Percentiles rank a stretch among this genome's conserved stretches.
Evolutionary conservation across 2,797 vertebrate species (phyloP).

Genomic region (Bovichtus variegatus): DNA sequence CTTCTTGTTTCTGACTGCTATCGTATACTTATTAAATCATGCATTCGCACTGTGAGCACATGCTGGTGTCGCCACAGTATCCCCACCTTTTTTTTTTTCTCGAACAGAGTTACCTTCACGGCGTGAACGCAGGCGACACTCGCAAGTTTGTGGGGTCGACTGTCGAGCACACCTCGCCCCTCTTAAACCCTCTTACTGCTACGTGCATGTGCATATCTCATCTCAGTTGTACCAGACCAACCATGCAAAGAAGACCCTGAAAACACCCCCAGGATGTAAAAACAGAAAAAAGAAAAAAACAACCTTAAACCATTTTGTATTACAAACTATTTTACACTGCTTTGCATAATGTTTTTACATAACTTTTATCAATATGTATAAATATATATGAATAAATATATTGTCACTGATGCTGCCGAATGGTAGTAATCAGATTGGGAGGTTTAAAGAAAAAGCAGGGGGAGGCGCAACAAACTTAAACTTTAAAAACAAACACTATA

Average conservation of each 20-base stretch:
- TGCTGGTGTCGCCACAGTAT: neutral
- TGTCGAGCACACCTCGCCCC: slow-evolving; percentile 13
- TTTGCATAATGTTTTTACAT: slow-evolving; percentile 90
- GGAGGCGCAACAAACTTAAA: slow-evolving; percentile 29
- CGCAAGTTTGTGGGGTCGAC: slow-evolving; percentile 8
- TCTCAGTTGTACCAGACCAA: slow-evolving; percentile 62
- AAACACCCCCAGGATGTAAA: slow-evolving; percentile 71
- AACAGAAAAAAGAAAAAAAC: slow-evolving; percentile 36
- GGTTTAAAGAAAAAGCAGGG: slow-evolving; percentile 8
- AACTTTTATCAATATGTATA: slow-evolving; percentile 85
- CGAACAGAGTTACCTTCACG: neutral
- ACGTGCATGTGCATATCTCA: slow-evolving; percentile 79
- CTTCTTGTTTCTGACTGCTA: slow-evolving; percentile 1
- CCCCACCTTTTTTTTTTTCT: neutral
- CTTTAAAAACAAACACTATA: slow-evolving; percentile 5
- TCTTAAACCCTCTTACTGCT: slow-evolving; percentile 47
- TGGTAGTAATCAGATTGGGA: slow-evolving; percentile 48
- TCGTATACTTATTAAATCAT: neutral
- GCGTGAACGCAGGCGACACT: slow-evolving; percentile 7
- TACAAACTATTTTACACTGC: slow-evolving; percentile 89
- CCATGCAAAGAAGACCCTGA: slow-evolving; percentile 36
- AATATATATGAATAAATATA: slow-evolving; percentile 77
- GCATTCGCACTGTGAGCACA: slow-evolving; percentile 35
- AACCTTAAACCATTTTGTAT: slow-evolving; percentile 86
- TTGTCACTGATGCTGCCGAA: slow-evolving; percentile 70